Conservation (phyloP, 2,888 invertebrate genomes). For the Temnothorax rugatulus region DNA sequence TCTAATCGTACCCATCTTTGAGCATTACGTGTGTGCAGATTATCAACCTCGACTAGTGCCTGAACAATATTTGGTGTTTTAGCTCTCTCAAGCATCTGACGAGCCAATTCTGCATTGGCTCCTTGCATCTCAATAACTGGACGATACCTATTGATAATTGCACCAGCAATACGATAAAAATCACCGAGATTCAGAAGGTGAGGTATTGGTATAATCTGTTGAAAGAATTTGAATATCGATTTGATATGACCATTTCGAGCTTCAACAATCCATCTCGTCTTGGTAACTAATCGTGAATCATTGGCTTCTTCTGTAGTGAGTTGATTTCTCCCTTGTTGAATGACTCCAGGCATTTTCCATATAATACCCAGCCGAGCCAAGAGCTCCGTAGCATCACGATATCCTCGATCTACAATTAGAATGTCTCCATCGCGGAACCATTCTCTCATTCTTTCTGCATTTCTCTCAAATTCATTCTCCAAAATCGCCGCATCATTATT, state of each 20-base stretch:
- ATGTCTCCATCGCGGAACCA: neutral
- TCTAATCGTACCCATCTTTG: no score
- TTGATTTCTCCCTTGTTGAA: conserved; percentile 33
- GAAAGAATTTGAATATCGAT: no score
- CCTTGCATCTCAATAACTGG: neutral
- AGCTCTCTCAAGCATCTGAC: conserved; percentile 23
- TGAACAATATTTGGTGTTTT: no score
- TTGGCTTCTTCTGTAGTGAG: no score
- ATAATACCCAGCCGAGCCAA: neutral
- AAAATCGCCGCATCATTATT: neutral
- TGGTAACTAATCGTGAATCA: no score
- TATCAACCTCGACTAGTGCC: no score
- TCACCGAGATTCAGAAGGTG: no score
- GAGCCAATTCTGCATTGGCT: conserved; percentile 49
- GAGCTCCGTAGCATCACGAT: neutral
- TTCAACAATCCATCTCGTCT: no score
- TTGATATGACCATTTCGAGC: no score
- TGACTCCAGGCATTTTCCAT: neutral
- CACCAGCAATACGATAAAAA: no score
- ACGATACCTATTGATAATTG: conserved; percentile 51
- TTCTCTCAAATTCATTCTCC: neutral
- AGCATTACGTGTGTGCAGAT: no score
- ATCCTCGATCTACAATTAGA: neutral
- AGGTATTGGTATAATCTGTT: no score
- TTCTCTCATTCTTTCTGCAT: neutral